phyloP scores from a whole-genome alignment of 2,888 invertebrate genomes.

The Ophion ellenae region DNA sequence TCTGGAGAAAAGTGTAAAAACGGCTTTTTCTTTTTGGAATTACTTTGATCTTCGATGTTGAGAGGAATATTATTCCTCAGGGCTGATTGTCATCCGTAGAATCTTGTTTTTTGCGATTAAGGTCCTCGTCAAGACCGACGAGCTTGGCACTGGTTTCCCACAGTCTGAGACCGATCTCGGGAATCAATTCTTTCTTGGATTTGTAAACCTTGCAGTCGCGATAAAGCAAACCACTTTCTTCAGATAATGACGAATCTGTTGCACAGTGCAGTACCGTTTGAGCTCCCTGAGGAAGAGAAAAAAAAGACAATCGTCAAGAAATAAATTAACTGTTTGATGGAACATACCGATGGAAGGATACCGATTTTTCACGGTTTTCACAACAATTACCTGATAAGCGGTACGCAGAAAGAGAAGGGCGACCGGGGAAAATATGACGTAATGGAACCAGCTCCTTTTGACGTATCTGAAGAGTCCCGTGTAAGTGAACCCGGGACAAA shows the following conservation, averaged over 20 bases:
- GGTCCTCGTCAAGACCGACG: slow-evolving; percentile 73
- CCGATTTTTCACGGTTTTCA: background rate
- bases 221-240: slow-evolving; percentile 90
- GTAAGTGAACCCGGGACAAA: slow-evolving; percentile 92
- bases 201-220: slow-evolving; percentile 89
- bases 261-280: slow-evolving; percentile 92
- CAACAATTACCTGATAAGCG: slow-evolving; percentile 87
- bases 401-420: slow-evolving; percentile 90
- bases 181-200: slow-evolving; percentile 87
- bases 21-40: background rate
- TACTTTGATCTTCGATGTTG: background rate
- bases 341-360: background rate
- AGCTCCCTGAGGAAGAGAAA: slow-evolving; percentile 87
- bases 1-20: background rate
- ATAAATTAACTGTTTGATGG: slow-evolving; percentile 5
- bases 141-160: slow-evolving; percentile 89
- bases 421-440: slow-evolving; percentile 89
- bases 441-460: slow-evolving; percentile 89
- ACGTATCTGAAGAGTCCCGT: slow-evolving; percentile 90
- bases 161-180: slow-evolving; percentile 87
- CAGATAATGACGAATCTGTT: slow-evolving; percentile 86
- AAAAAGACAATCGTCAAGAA: background rate
- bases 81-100: slow-evolving; percentile 5
- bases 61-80: background rate
- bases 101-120: slow-evolving; percentile 20